Conservation (phyloP, 2,797 vertebrate genomes). For the Periophthalmus magnuspinnatus region DNA sequence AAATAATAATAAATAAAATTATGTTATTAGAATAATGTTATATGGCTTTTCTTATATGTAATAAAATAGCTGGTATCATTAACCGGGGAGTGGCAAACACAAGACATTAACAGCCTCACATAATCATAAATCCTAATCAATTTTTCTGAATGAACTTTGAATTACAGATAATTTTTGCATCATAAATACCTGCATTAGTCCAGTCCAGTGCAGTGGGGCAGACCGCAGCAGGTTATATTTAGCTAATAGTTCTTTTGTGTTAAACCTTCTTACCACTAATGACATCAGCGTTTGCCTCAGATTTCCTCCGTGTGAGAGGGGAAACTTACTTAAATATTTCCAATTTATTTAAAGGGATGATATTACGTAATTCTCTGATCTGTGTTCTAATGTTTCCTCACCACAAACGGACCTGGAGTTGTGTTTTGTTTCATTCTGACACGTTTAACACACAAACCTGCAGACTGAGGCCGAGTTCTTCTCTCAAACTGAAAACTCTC, state of each 20-base stretch:
- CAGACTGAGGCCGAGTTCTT: too few relatives aligned
- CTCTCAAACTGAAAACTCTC: too few relatives aligned
- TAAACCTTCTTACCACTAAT: conserved; percentile 1
- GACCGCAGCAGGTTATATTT: conserved; percentile 46
- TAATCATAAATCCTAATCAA: background rate
- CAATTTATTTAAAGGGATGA: background rate
- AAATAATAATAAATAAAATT: background rate
- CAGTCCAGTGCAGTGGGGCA: background rate
- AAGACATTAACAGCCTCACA: background rate
- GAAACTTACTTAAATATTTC: background rate
- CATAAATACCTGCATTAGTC: background rate
- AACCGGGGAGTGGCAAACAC: background rate
- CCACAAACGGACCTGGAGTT: too few relatives aligned
- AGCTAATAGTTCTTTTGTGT: conserved; percentile 23
- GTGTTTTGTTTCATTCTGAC: too few relatives aligned
- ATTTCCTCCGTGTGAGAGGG: background rate
- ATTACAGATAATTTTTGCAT: background rate
- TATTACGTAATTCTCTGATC: background rate
- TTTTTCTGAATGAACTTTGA: background rate
- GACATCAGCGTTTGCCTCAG: background rate
- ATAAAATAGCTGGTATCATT: background rate
- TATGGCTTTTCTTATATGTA: background rate
- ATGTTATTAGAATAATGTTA: too few relatives aligned
- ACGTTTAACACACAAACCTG: too few relatives aligned
- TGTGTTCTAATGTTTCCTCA: too few relatives aligned